These are phyloP conservation scores for Kuschelorhynchus macadamiae DNA, from an alignment of 2,888 invertebrate species.

Conservation along the genomic window DNA sequence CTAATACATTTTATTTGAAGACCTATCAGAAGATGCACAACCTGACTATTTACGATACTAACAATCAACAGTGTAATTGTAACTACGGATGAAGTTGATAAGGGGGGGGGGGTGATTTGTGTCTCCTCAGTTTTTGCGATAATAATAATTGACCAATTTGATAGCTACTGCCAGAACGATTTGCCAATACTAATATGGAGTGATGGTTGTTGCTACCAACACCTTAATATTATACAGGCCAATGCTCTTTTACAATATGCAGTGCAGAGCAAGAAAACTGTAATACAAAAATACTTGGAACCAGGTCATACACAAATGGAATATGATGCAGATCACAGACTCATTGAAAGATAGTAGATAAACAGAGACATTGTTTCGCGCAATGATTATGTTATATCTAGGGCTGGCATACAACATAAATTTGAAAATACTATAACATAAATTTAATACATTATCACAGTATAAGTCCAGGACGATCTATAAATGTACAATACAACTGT, in stretches of 20 bases:
- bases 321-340: slow-evolving; percentile 2
- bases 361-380: slow-evolving; percentile 13
- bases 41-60: slow-evolving; percentile 15
- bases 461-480: slow-evolving; percentile 15
- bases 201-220: no score
- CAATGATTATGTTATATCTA: slow-evolving; percentile 20
- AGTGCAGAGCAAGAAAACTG: slow-evolving; percentile 17
- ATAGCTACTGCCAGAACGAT: no score
- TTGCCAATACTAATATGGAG: no score
- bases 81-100: slow-evolving; percentile 38
- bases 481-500: slow-evolving; percentile 4
- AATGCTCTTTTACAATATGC: no score
- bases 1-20: slow-evolving; percentile 47
- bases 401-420: neutral
- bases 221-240: no score
- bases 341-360: neutral
- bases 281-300: slow-evolving; percentile 45
- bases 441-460: neutral
- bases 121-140: no score
- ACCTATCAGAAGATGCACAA: slow-evolving; percentile 32
- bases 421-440: slow-evolving; percentile 24
- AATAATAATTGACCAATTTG: no score
- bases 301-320: neutral
- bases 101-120: slow-evolving; percentile 4
- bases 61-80: slow-evolving; percentile 22